Evolutionary conservation across 2,888 invertebrate species (phyloP).

Genomic region (Drosophila quinaria): DNA sequence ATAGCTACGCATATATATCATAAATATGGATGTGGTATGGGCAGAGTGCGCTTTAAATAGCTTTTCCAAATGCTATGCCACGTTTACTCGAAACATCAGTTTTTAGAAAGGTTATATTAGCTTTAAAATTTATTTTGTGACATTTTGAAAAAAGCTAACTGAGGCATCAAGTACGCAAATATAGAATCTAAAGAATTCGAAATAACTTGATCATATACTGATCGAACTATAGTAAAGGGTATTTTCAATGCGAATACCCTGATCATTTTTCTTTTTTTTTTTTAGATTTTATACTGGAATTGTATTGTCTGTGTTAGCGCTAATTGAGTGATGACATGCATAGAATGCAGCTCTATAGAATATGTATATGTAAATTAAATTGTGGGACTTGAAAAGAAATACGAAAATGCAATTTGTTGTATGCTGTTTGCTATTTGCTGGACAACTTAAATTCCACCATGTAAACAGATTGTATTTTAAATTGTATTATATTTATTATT

Average conservation of each 20-base stretch:
- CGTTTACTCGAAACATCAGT: no score
- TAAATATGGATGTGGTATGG: constrained; percentile 13
- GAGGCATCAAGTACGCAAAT: not conserved
- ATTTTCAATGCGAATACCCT: not conserved
- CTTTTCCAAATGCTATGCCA: not conserved
- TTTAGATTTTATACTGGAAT: constrained; percentile 10
- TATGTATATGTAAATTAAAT: constrained; percentile 32
- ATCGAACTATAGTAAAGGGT: not conserved
- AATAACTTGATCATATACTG: no score
- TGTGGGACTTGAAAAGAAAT: constrained; percentile 24
- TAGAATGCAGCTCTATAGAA: constrained; percentile 18
- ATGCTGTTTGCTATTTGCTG: constrained; percentile 16
- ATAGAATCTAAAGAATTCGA: no score
- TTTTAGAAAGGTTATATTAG: not conserved
- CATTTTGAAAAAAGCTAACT: not conserved
- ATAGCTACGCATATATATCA: constrained; percentile 13
- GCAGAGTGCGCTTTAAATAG: constrained; percentile 11
- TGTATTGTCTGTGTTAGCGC: constrained; percentile 31
- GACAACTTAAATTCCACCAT: constrained; percentile 18
- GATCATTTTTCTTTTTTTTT: not conserved
- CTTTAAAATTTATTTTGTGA: not conserved
- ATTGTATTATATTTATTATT: constrained; percentile 33
- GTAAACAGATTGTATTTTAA: constrained; percentile 38
- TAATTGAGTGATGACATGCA: constrained; percentile 59
- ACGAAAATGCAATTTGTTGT: constrained; percentile 33